Percentiles rank a stretch among this genome's conserved stretches.
Conservation (phyloP, 2,888 invertebrate species). For the Pardosa pseudoannulata region DNA sequence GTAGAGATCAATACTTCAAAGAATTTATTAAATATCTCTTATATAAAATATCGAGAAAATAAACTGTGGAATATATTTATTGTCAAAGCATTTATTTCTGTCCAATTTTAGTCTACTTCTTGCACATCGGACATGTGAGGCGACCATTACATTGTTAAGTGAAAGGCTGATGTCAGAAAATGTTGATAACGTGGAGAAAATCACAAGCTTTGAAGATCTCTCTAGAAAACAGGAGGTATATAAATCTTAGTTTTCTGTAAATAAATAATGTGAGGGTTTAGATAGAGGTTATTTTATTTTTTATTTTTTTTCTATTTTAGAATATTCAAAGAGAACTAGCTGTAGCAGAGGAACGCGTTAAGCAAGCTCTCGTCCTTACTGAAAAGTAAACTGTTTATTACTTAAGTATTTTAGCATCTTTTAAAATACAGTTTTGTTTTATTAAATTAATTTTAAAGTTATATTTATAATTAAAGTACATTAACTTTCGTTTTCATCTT, state of each 20-base stretch:
- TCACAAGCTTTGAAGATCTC: conserved; percentile 92
- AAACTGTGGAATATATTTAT: too few relatives aligned
- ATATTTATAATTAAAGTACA: too few relatives aligned
- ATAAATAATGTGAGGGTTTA: too few relatives aligned
- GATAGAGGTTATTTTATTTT: too few relatives aligned
- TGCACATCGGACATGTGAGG: conserved; percentile 96
- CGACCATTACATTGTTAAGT: conserved; percentile 97
- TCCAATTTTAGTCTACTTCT: conserved; percentile 86
- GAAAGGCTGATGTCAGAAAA: conserved; percentile 94
- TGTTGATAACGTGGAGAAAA: conserved; percentile 84
- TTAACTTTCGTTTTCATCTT: too few relatives aligned
- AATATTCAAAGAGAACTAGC: conserved; percentile 94
- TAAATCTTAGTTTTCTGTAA: background rate
- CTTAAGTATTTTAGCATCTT: too few relatives aligned
- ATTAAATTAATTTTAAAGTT: too few relatives aligned
- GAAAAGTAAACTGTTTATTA: conserved; percentile 80
- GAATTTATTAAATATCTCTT: too few relatives aligned
- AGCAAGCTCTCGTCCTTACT: conserved; percentile 88
- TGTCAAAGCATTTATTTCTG: too few relatives aligned
- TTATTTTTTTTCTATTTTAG: conserved; percentile 72
- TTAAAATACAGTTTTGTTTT: too few relatives aligned
- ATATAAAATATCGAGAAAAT: too few relatives aligned
- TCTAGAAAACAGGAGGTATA: conserved; percentile 84
- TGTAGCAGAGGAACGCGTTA: conserved; percentile 94
- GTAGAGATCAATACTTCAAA: too few relatives aligned